These are phyloP conservation scores for Triplophysa yarkandensis DNA, from an alignment of 2,797 vertebrate genomes.

Conservation along the genomic window DNA sequence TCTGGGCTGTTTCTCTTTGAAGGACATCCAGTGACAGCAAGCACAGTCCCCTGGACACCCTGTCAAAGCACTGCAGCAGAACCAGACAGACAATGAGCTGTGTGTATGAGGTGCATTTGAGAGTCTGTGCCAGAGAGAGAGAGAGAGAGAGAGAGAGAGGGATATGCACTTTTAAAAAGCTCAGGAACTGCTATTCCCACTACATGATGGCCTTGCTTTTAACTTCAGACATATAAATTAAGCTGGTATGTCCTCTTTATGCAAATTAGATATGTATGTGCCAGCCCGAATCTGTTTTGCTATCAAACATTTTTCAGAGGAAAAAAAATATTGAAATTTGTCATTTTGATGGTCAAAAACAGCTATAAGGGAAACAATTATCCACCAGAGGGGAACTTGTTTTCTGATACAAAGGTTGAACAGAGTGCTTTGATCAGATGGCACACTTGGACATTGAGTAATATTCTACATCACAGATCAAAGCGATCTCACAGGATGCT, in stretches of 20 bases:
- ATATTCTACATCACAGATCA: constrained; percentile 20
- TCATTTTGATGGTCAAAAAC: too few species aligned
- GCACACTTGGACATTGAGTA: not conserved
- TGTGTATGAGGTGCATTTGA: constrained; percentile 44
- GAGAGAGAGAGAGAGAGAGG: constrained; percentile 10
- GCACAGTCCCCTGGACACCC: constrained; percentile 49
- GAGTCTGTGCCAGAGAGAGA: constrained; percentile 27
- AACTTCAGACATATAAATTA: too few species aligned
- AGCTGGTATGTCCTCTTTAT: constrained; percentile 17
- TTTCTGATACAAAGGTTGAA: not conserved
- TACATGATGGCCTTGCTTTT: constrained; percentile 15
- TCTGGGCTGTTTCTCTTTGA: constrained; percentile 57
- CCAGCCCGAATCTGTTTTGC: not conserved
- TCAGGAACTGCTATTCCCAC: constrained; percentile 29
- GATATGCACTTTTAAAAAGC: constrained; percentile 29
- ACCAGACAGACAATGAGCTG: constrained; percentile 51
- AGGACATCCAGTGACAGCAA: constrained; percentile 61
- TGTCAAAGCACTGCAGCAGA: constrained; percentile 53
- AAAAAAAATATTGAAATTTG: too few species aligned
- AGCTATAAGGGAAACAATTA: too few species aligned
- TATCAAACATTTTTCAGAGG: too few species aligned
- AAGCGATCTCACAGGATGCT: constrained; percentile 35
- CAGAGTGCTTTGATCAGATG: constrained; percentile 1
- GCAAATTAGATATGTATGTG: not conserved
- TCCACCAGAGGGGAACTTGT: too few species aligned